Conservation (phyloP, 1,140 invertebrate genomes). For the Cyrtorhinus lividipennis region DNA sequence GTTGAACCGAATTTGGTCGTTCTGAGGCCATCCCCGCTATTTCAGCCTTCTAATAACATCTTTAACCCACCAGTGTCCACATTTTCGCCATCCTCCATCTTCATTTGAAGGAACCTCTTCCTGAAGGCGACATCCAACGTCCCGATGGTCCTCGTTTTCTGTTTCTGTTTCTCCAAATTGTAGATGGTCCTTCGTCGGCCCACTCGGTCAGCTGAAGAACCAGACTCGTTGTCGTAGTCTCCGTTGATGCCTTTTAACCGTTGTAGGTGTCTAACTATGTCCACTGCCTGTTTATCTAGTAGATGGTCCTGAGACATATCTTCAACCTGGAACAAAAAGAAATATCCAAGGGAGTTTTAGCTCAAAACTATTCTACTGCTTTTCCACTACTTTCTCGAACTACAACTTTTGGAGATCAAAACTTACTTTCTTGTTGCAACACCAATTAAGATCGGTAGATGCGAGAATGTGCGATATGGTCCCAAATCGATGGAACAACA, state of each 20-base stretch:
- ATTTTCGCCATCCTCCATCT: constrained; percentile 44
- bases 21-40: no score
- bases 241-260: constrained; percentile 73
- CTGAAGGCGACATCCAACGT: constrained; percentile 89
- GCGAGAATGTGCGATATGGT: constrained; percentile 95
- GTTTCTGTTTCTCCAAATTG: constrained; percentile 76
- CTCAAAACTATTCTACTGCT: no score
- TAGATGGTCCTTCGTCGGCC: constrained; percentile 77
- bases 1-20: no score
- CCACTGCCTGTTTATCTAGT: constrained; percentile 78
- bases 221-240: constrained; percentile 77
- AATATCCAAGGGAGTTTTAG: no score
- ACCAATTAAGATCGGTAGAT: constrained; percentile 83
- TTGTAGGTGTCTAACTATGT: constrained; percentile 84
- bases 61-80: constrained; percentile 21
- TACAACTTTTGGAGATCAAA: no score
- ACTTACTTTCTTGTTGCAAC: constrained; percentile 64
- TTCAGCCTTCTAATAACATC: no score
- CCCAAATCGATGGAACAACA: constrained; percentile 98
- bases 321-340: constrained; percentile 44
- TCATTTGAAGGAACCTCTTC: constrained; percentile 77
- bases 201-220: constrained; percentile 61
- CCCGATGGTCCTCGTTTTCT: constrained; percentile 76
- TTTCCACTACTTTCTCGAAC: no score
- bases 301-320: constrained; percentile 75